These are phyloP conservation scores for Cantharis lateralis DNA, from an alignment of 2,888 invertebrate genomes.

Conservation along the genomic window DNA sequence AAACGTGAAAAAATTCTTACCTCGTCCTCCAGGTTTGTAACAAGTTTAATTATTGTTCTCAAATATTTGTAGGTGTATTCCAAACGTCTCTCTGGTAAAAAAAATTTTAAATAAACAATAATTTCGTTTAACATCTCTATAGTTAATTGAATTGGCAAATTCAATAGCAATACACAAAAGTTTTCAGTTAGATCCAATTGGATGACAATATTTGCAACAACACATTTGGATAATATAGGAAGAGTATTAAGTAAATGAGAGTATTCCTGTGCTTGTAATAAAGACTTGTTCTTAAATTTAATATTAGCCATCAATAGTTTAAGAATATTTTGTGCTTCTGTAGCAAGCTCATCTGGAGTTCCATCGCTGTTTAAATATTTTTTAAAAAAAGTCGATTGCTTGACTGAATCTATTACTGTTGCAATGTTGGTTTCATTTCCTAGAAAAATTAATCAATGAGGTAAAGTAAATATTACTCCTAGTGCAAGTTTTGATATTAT, in stretches of 20 bases:
- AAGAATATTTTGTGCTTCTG: constrained; percentile 21
- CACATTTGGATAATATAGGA: constrained; percentile 47
- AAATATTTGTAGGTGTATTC: constrained; percentile 36
- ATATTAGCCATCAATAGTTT: constrained; percentile 49
- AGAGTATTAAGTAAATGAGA: constrained; percentile 45
- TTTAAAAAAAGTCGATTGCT: not conserved
- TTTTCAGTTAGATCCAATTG: constrained; percentile 25
- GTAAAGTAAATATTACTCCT: no score
- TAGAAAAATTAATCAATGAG: constrained; percentile 31
- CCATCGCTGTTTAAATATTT: not conserved
- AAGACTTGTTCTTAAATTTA: constrained; percentile 38
- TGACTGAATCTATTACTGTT: constrained; percentile 22
- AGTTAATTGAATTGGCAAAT: constrained; percentile 21
- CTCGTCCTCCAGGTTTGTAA: not conserved
- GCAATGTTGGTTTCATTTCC: constrained; percentile 45
- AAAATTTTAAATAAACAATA: constrained; percentile 41
- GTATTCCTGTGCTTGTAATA: constrained; percentile 41
- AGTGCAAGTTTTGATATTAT: no score
- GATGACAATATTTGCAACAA: constrained; percentile 37
- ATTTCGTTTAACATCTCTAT: constrained; percentile 38
- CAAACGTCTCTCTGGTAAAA: constrained; percentile 36
- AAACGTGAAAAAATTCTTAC: not conserved
- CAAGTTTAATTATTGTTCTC: not conserved
- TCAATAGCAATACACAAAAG: constrained; percentile 22
- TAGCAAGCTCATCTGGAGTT: constrained; percentile 21